A percentile compares a stretch with the other conserved stretches of the same genome.
Evolutionary conservation across 2,797 vertebrate species (phyloP).

Genomic region (Hafferia zeledoni): DNA sequence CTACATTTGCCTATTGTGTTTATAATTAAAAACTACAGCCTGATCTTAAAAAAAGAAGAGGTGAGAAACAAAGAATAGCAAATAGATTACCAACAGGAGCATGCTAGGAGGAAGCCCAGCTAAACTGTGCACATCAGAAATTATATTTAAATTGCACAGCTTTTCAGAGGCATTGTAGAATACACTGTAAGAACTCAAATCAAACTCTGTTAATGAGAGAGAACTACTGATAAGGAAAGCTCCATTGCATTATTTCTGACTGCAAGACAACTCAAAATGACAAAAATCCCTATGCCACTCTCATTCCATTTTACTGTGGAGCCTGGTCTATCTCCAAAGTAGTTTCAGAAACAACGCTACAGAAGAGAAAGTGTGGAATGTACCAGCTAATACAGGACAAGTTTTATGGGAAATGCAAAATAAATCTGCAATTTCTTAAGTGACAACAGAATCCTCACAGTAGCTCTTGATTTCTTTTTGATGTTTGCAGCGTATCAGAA

Average conservation of each 20-base stretch:
- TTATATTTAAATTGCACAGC: background rate
- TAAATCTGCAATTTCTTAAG: background rate
- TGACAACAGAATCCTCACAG: background rate
- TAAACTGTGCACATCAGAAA: background rate
- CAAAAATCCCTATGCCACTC: background rate
- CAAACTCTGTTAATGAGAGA: background rate
- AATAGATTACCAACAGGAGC: background rate
- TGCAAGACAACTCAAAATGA: background rate
- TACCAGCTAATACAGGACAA: background rate
- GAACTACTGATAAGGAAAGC: background rate
- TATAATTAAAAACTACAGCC: background rate
- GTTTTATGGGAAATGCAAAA: background rate
- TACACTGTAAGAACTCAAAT: background rate
- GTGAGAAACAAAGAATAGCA: background rate
- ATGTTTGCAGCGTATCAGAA: background rate
- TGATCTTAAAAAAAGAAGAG: background rate
- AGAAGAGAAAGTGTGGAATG: background rate
- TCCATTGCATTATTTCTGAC: background rate
- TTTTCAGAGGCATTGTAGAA: background rate
- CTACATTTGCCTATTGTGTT: background rate
- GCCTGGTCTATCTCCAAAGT: background rate
- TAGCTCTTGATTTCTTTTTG: background rate
- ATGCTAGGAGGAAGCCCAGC: background rate
- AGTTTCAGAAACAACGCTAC: background rate
- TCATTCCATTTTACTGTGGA: background rate